These are phyloP conservation scores for Eudorcas thomsonii DNA, from an alignment of 2,113 vertebrate genomes.

Conservation along the genomic window DNA sequence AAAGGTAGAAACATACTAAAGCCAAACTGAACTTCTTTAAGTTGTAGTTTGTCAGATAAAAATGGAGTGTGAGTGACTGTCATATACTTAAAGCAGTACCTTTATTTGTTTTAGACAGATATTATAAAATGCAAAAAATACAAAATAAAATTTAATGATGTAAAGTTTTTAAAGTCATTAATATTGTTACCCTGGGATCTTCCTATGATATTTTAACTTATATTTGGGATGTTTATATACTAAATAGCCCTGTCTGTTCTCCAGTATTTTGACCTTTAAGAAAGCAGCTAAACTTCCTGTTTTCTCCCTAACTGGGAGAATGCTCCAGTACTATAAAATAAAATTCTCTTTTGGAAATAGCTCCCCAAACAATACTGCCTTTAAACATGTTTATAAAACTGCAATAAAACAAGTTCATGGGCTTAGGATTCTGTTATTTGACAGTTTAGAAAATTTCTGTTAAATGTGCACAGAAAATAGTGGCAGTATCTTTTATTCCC, in stretches of 20 bases:
- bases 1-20: background rate
- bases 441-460: background rate
- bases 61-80: background rate
- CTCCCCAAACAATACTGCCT: background rate
- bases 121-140: background rate
- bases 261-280: background rate
- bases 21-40: background rate
- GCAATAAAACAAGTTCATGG: background rate
- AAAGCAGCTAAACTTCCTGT: background rate
- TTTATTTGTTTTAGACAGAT: background rate
- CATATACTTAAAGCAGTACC: background rate
- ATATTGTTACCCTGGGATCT: background rate
- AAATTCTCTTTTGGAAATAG: background rate
- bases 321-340: background rate
- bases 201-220: background rate
- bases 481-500: background rate
- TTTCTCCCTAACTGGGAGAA: background rate
- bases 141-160: background rate
- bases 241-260: background rate
- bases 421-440: background rate
- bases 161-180: background rate
- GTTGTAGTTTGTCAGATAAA: background rate
- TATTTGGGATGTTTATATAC: background rate
- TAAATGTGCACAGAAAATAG: background rate
- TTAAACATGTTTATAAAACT: background rate